Base-by-base conservation (phyloP, 2,113 vertebrate species). In the Macroglossus sobrinus region DNA sequence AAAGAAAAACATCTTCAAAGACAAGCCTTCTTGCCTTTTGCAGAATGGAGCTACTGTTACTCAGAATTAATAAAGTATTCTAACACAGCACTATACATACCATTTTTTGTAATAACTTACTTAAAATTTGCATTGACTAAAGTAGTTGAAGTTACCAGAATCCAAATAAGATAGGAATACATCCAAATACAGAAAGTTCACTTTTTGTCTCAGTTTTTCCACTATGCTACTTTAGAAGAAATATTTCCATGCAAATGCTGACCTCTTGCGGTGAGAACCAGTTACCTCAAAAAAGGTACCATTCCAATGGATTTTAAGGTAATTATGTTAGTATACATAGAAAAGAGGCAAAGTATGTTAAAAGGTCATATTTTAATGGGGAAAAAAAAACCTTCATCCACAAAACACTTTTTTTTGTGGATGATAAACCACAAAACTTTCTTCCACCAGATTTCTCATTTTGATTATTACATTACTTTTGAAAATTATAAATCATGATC, bases 241-340 rank as follows among this genome's bases (percentile, higher is more conserved):
- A 87, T 74, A 96, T 97, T 97, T 88, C 96, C 94, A 84, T 82
- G 90, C 24, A 76, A 96, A 98, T 90, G 50, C 97, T 98, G 96
- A 90, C 98, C 98, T 96, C 98, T 98, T 79, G 95, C 71, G 98
- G 98, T 89, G 84, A 26, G 66, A 66, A 66, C 2, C 13, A 92
- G 90, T 80, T 96, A 90, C 97, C 96, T 89, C 68, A 93, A 93
- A 79, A 57, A 82, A 97, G 66, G 10, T 71, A 68, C 55, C 47
- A 82, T 50, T 72, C 4, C 47, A 33, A 4, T 26, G 45, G 40
- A 80, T 87, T 91, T 91, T 30, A 93, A 72, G 61, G 55, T 75
- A 43, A 94, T 28, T 61, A 13, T 50, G 3, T 50, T 14, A 50
- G 3, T 78, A 18, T 16, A 18, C 5, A 30, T 28, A 89, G 50